Base-by-base conservation (phyloP, 2,113 vertebrate species). In the Plotosus lineatus region DNA sequence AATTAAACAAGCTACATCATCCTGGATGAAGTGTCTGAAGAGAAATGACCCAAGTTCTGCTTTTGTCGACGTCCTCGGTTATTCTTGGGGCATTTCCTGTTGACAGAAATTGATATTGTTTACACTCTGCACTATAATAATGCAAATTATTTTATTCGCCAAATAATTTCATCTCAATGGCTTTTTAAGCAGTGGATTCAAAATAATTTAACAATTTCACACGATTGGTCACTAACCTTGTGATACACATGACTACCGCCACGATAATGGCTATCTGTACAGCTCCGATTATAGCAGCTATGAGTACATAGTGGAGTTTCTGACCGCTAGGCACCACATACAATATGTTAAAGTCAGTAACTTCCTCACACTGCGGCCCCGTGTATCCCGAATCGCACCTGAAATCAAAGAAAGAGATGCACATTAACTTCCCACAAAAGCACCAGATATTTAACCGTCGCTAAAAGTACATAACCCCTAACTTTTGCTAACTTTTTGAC, bases 201-300 rank as follows among this genome's bases (percentile, higher is more conserved):
- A 3, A 21, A 61, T 21, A 12, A 76, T 28, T 44, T 12, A 12
- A 23, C 8, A 23, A 36, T 51, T 73, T 72, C 3, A 51, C n/a
- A 12, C n/a, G n/a, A n/a, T n/a, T n/a, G 12, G 58, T 48, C n/a
- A 89, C 93, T 40, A 89, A 98, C 98, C 98, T 96, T 88, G 96
- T 98, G 92, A 99, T 98, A 89, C 98, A 99, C 97, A 99, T 99
- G 87, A 99, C 97, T 84, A 99, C 97, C 50, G 97, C 98, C 58
- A 98, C 96, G 83, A 99, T 99, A 86, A 99, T 94, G 81, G 97
- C 96, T 63, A 99, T 98, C 93, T 99, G 98, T 44, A 99, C 95
- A 38, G 97, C 98, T 90, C 98, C 98, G 81, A 99, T 98, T 89
- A 99, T 97, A 87, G 97, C 97, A 84, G 98, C 98, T 83, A 99